Base-by-base conservation (phyloP, 2,113 vertebrate genomes). In the Oriolus oriolus region DNA sequence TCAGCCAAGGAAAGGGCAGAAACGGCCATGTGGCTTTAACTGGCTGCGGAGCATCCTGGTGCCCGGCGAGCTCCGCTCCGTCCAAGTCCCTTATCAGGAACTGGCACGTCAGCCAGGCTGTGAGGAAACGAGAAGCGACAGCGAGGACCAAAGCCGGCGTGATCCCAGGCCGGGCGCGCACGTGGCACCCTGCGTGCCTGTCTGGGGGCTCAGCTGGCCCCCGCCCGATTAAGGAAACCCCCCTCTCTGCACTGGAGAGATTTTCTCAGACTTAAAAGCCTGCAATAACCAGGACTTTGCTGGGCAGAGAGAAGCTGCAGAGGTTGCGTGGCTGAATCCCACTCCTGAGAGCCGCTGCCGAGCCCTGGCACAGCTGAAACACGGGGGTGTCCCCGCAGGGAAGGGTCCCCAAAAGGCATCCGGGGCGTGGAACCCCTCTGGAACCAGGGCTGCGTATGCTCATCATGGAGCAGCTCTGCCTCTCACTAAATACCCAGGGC, bases 141-240 rank as follows among this genome's bases (percentile, higher is more conserved):
- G 96, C 66, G 13, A 82, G 84, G 71, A 65, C 74, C 95, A 93
- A 93, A 96, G 94, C 94, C 74, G 49, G 79, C 44, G 80, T 66
- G 94, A 96, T 96, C 96, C 92, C 83, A 9, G 68, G 10, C 59
- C 1, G 12, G 82, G 82, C 22, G 0, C 3, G 44, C 95, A 96
- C 87, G 94, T 95, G 95, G 96, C 86, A 24, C 77, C 94, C 91
- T 84, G 86, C 73, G 86, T 93, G 95, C 86, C 93, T 57, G 77
- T 44, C 90, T 41, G 77, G 89, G 94, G 92, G 79, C 69, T 89
- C 94, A 71, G 82, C 93, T 86, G 74, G 16, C 70, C 94, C 91
- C 89, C 47, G 11, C 77, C 89, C 10, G 69, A 60, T 56, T 31
- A 66, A 93, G 88, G 93, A 65, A 90, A 86, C 83, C 90, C 77